Percentiles rank a stretch among this genome's conserved stretches.
Evolutionary conservation across 1,140 invertebrate genomes (phyloP).

Genomic region (Leptestheria dahalacensis): DNA sequence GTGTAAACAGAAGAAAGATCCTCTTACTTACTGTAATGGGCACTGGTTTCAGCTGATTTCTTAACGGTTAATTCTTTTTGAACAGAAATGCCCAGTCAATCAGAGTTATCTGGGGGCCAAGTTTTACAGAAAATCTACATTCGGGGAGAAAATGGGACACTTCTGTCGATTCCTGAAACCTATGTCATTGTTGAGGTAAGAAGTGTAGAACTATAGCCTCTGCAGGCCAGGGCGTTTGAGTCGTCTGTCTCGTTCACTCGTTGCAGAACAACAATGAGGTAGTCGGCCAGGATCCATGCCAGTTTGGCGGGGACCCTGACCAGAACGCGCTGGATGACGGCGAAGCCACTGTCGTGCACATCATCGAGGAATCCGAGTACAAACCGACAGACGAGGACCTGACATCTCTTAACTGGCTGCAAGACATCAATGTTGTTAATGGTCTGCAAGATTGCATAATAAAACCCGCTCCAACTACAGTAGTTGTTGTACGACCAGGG

Average conservation of each 20-base stretch:
- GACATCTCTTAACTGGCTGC: constrained; percentile 75
- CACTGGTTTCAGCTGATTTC: not conserved
- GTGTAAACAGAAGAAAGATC: not conserved
- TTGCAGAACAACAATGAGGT: not conserved
- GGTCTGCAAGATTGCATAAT: constrained; percentile 27
- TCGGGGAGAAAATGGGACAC: not conserved
- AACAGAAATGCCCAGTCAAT: not conserved
- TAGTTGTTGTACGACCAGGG: too few relatives aligned
- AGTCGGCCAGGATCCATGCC: not conserved
- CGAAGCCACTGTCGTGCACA: not conserved
- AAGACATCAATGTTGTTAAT: constrained; percentile 78
- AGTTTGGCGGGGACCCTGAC: too few relatives aligned
- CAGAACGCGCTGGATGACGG: not conserved
- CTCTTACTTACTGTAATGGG: too few relatives aligned
- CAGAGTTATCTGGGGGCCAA: not conserved
- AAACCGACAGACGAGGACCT: constrained; percentile 55
- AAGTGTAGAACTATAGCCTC: too few relatives aligned
- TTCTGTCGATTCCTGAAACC: not conserved
- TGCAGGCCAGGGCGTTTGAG: too few relatives aligned
- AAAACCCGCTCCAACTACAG: too few relatives aligned
- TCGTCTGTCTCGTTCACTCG: too few relatives aligned
- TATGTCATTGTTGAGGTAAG: not conserved
- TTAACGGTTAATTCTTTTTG: too few relatives aligned
- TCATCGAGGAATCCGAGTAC: not conserved
- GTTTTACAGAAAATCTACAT: not conserved